Evolutionary conservation across 2,888 invertebrate species (phyloP), one percentile per base, ranked within the genome.

Genomic region (Loripinus fragilis): DNA sequence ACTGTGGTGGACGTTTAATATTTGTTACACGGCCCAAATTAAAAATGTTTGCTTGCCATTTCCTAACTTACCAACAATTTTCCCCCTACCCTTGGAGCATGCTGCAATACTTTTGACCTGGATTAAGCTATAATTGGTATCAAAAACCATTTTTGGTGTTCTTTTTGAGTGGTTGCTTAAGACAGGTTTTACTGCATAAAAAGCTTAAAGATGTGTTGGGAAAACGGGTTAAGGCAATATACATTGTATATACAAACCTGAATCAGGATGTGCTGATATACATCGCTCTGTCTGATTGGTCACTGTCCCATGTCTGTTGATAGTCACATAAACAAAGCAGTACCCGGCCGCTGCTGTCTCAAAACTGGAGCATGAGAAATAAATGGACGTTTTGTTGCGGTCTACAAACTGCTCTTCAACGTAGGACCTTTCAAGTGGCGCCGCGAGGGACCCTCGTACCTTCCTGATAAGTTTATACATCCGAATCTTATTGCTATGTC

Each of bases 321-420:
- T 83, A 23, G 88, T 91, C 68, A 91, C 90, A 72, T 91, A 91
- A 45, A 89, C 87, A 80, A 92, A 92, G 73, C 92, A 92, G 78
- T 91, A 92, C 2, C 90, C 91, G n/a, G 78, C 77, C 7, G 88
- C 88, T 7, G 79, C 71, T 20, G 82, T 76, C 50, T 90, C 81
- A 78, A 92, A 92, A n/a, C 83, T 65, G 25, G 70, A 50, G 71
- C 92, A 92, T 20, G 81, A 68, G 66, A 91, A 87, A 33, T 74
- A 65, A 48, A 90, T 77, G 30, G 74, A 79, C 0, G 81, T 85
- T 35, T 71, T 77, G 71, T 89, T 87, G 25, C 86, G 87, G 68
- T 86, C 76, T 0, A 85, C 89, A 12, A 75, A 75, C 52, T 74
- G 80, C 75, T 91, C 91, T 70, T 83, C 79, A 25, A 90, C 74